These are phyloP conservation scores for Phoeniculus purpureus DNA, from an alignment of 2,797 vertebrate genomes.

Conservation along the genomic window DNA sequence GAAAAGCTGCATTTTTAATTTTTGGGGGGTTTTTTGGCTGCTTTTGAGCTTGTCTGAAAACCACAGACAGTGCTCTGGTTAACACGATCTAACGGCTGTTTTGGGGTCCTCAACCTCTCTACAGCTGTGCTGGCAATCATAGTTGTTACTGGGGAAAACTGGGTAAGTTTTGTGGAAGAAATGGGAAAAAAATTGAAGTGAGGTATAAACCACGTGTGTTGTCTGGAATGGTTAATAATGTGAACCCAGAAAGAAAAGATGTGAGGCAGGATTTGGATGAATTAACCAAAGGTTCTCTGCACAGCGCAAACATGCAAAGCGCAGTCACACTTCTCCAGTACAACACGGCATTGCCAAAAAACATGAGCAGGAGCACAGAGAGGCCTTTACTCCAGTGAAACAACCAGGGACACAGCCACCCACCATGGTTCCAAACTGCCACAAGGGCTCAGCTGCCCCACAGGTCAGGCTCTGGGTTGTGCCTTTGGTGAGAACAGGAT, in stretches of 20 bases:
- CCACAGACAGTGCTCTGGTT: background rate
- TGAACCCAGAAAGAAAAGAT: background rate
- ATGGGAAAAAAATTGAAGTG: fast-evolving
- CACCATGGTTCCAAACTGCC: fast-evolving
- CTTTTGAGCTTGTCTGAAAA: background rate
- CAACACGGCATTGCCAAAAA: background rate
- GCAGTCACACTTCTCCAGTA: background rate
- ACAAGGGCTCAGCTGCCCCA: fast-evolving
- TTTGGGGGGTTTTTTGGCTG: background rate
- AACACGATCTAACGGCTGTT: background rate
- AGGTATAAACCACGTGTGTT: background rate
- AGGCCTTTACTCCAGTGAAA: background rate
- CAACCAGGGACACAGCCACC: background rate
- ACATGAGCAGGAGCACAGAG: background rate
- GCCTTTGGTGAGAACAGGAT: too few species aligned
- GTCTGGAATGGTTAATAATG: too few species aligned
- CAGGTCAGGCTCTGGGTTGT: too few species aligned
- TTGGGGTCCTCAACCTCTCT: background rate
- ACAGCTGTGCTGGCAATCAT: fast-evolving
- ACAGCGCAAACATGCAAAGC: background rate
- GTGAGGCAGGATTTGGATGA: background rate
- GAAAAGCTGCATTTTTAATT: background rate
- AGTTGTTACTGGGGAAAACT: fast-evolving
- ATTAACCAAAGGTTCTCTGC: background rate
- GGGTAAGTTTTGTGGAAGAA: background rate